Base-by-base conservation (phyloP, 1,140 invertebrate species). In the Formica selysi region DNA sequence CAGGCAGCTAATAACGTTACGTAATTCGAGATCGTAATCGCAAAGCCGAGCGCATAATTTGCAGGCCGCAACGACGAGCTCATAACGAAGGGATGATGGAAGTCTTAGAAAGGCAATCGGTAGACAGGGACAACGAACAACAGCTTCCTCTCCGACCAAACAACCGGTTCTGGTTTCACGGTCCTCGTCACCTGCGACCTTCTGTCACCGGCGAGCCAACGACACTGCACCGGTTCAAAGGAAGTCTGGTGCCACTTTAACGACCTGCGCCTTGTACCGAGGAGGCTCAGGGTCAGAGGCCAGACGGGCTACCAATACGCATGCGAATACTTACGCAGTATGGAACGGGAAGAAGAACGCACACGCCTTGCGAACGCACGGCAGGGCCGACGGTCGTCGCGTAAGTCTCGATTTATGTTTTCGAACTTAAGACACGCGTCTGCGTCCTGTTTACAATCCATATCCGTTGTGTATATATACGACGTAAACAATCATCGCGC, bases 181-280 rank as follows among this genome's bases (percentile, higher is more conserved):
- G 85, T 90, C 80, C 76, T 91, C 86, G 86, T 91, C 91, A 91
- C 90, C 91, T 91, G 91, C 91, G 91, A 91, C 91, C 91, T 91
- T 91, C 91, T 87, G 85, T 91, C 81, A 91, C 80, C 88, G 88
- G 44, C 89, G 74, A 90, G 88, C 90, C 88, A 91, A 91, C 90
- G 91, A 91, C 91, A 91, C 78, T 87, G 85, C 91, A 87, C 90
- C 90, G 88, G 87, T 88, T 91, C 91, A 91, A 90, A 91, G 90
- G 91, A 91, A 91, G 91, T 91, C 88, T 91, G 90, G 88, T 91
- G 88, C 88, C 91, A 91, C 88, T 91, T 90, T 91, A 91, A 91
- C 90, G 91, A 91, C 84, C 91, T 90, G 90, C 84, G 90, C 78
- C 80, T 90, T 86, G 86, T 89, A 91, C 85, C 85, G 89, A 89